Evolutionary conservation across 2,797 vertebrate species (phyloP).

Genomic region (Lophius americanus): DNA sequence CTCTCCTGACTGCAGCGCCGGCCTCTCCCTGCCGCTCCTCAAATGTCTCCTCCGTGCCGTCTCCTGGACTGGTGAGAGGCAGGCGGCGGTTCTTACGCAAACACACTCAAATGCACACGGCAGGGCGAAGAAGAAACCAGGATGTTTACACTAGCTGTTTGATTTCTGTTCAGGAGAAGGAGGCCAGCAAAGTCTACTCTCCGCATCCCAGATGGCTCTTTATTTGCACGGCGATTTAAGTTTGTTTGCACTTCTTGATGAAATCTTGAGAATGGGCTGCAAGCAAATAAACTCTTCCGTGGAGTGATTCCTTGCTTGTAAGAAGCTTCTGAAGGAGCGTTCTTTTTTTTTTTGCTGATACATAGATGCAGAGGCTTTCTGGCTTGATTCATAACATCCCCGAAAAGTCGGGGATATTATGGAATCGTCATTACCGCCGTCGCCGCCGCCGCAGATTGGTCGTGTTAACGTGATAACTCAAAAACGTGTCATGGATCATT

Average conservation of each 20-base stretch:
- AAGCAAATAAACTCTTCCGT: not conserved
- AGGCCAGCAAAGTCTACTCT: slow-evolving; percentile 4
- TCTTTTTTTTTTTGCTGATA: slow-evolving; percentile 6
- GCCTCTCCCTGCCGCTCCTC: slow-evolving; percentile 60
- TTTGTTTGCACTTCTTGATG: slow-evolving; percentile 15
- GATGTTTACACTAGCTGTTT: slow-evolving; percentile 17
- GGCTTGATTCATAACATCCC: slow-evolving; percentile 1
- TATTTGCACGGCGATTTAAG: slow-evolving; percentile 29
- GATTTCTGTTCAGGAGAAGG: slow-evolving; percentile 16
- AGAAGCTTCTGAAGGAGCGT: slow-evolving; percentile 7
- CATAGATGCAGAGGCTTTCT: slow-evolving; percentile 23
- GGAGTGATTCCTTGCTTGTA: too few relatives aligned
- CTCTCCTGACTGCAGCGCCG: slow-evolving; percentile 48
- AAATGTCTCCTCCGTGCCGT: slow-evolving; percentile 11
- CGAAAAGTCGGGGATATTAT: too few relatives aligned
- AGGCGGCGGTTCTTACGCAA: slow-evolving; percentile 6
- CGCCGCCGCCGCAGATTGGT: too few relatives aligned
- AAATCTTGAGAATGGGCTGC: slow-evolving; percentile 17
- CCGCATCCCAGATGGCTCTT: slow-evolving; percentile 14
- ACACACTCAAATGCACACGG: not conserved
- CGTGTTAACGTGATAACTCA: too few relatives aligned
- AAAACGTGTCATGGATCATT: too few relatives aligned
- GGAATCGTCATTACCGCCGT: too few relatives aligned
- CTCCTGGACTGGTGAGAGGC: slow-evolving; percentile 27
- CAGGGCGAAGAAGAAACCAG: slow-evolving; percentile 7